A percentile compares a stretch with the other conserved stretches of the same genome.
phyloP scores from a whole-genome alignment of 2,797 vertebrate genomes.

The Champsocephalus esox region DNA sequence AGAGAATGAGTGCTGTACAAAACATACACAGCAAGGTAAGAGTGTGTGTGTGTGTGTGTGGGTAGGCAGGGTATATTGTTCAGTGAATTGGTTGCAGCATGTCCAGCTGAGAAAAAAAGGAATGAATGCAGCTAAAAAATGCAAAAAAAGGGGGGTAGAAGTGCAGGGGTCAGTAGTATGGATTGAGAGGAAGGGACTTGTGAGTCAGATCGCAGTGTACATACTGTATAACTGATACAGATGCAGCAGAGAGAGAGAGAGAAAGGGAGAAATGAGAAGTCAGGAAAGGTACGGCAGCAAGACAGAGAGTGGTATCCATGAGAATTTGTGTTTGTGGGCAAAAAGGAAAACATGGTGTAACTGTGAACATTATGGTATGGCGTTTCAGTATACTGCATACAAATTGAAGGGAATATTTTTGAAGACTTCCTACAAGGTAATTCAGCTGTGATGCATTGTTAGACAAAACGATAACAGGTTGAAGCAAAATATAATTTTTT shows the following conservation, averaged over 20 bases:
- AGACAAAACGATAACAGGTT: not conserved
- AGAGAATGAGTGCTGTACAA: constrained; percentile 25
- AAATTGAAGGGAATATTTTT: not conserved
- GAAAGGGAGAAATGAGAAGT: not conserved
- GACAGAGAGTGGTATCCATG: not conserved
- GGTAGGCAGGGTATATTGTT: constrained; percentile 17
- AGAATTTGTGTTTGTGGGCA: not conserved
- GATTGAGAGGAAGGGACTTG: not conserved
- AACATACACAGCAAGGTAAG: constrained; percentile 31
- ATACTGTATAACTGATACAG: constrained; percentile 10
- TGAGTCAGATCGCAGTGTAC: constrained; percentile 10
- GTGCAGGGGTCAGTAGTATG: constrained; percentile 6
- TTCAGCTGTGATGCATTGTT: not conserved
- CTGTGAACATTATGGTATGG: not conserved
- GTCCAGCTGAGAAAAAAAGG: constrained; percentile 22
- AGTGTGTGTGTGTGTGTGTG: constrained; percentile 10
- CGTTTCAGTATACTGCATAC: not conserved
- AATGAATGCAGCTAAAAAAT: constrained; percentile 33
- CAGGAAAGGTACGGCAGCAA: not conserved
- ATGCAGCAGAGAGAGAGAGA: constrained; percentile 1
- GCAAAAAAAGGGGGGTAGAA: constrained; percentile 9
- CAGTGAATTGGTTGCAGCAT: constrained; percentile 30
- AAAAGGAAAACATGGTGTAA: not conserved
- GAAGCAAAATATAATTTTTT: not conserved
- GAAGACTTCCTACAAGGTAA: not conserved